Evolutionary conservation across 2,113 vertebrate species (phyloP).

Genomic region (Phaetusa simplex): DNA sequence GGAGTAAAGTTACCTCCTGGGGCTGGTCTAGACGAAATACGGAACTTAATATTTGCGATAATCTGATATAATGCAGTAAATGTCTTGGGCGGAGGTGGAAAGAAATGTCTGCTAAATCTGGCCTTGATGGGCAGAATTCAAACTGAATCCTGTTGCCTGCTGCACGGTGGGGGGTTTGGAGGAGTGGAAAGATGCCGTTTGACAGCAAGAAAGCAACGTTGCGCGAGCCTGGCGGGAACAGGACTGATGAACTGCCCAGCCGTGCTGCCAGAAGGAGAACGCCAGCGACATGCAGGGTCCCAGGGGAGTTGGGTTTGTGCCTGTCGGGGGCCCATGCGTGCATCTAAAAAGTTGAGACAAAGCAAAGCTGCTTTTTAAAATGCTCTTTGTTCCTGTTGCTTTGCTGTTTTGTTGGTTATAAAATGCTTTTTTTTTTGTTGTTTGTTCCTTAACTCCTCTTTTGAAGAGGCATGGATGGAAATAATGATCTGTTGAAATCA

Average conservation of each 20-base stretch:
- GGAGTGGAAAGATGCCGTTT: background rate
- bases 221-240: fast-evolving
- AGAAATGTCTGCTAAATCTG: fast-evolving
- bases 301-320: background rate
- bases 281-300: fast-evolving
- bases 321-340: fast-evolving
- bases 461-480: background rate
- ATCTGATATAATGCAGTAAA: fast-evolving
- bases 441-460: background rate
- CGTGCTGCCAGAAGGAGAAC: fast-evolving
- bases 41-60: fast-evolving
- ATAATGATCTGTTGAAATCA: background rate
- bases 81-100: no score
- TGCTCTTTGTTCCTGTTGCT: background rate
- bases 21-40: background rate
- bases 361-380: background rate
- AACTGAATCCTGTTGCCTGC: fast-evolving
- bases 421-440: background rate
- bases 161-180: fast-evolving
- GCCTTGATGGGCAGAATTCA: background rate
- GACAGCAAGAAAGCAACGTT: fast-evolving
- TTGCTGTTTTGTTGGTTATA: background rate
- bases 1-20: background rate
- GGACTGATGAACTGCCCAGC: fast-evolving
- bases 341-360: background rate